Percentiles rank a stretch among this genome's conserved stretches.
Evolutionary conservation across 1,140 invertebrate species (phyloP).

Genomic region (Anastrepha ludens): DNA sequence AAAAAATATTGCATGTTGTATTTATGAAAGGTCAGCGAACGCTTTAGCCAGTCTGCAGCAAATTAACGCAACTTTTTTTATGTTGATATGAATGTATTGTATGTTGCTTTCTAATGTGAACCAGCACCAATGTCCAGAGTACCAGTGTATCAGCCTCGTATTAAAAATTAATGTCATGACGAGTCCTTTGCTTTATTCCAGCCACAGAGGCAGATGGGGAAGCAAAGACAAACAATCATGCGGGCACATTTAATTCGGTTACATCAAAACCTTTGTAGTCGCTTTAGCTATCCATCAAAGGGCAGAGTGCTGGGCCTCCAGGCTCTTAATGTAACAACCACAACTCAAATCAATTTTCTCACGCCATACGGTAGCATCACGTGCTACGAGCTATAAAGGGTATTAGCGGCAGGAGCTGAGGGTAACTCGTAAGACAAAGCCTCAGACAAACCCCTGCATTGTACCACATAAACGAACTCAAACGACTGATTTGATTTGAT

Average conservation of each 20-base stretch:
- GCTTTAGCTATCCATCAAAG: background rate
- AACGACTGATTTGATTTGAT: conserved; percentile 24
- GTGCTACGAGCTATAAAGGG: background rate
- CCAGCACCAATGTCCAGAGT: too few relatives aligned
- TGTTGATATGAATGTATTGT: too few relatives aligned
- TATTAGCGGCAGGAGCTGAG: background rate
- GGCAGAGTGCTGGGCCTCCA: background rate
- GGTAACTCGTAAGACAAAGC: background rate
- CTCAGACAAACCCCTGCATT: background rate
- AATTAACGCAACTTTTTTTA: too few relatives aligned
- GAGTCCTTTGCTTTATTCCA: background rate
- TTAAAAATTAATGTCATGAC: background rate
- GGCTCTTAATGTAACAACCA: conserved; percentile 28
- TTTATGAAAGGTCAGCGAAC: too few relatives aligned
- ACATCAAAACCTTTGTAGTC: conserved; percentile 26
- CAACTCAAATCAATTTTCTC: conserved; percentile 19
- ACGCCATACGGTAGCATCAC: background rate
- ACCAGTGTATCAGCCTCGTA: background rate
- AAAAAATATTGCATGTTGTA: too few relatives aligned
- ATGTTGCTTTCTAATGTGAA: too few relatives aligned
- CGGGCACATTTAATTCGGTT: conserved; percentile 26
- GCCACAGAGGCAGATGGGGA: background rate
- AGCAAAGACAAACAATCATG: background rate
- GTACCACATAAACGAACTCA: background rate
- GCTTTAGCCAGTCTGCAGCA: too few relatives aligned